phyloP scores from a whole-genome alignment of 2,888 invertebrate species.

The Elysia crispata region DNA sequence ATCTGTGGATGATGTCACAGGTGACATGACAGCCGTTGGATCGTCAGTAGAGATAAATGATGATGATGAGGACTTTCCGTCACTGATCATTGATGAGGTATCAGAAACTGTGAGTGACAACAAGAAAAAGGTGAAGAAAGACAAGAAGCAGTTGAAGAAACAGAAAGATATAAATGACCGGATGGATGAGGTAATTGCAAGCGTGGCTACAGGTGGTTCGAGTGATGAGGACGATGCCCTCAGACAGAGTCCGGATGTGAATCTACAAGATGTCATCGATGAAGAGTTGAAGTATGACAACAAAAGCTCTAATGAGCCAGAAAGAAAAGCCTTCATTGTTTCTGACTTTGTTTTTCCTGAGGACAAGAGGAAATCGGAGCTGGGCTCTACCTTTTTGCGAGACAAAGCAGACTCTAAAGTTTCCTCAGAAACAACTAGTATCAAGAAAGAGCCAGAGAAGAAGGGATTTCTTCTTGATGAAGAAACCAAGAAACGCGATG shows the following conservation, averaged over 20 bases:
- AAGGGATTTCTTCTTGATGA: constrained; percentile 34
- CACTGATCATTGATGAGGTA: constrained; percentile 47
- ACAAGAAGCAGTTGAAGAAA: constrained; percentile 46
- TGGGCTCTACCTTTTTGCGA: not conserved
- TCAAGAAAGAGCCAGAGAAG: constrained; percentile 41
- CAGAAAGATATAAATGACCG: constrained; percentile 48
- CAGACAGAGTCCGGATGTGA: constrained; percentile 21
- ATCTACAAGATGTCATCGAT: constrained; percentile 41
- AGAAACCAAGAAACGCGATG: constrained; percentile 45
- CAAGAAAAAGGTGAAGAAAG: constrained; percentile 52
- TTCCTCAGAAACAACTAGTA: not conserved
- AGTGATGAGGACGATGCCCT: constrained; percentile 41
- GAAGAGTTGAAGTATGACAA: constrained; percentile 42
- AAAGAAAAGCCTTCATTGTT: constrained; percentile 26
- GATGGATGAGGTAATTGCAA: constrained; percentile 51
- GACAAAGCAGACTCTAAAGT: constrained; percentile 9
- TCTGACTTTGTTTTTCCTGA: constrained; percentile 35
- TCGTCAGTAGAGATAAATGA: constrained; percentile 46
- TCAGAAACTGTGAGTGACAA: constrained; percentile 36
- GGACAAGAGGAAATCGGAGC: constrained; percentile 13
- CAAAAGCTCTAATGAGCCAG: constrained; percentile 25
- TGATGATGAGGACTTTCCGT: constrained; percentile 43
- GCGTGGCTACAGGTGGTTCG: constrained; percentile 40
- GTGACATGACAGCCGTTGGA: constrained; percentile 43
- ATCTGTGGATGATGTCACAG: not conserved